Evolutionary conservation across 2,113 vertebrate genomes (phyloP), one percentile per base, ranked within the genome.

Genomic region (Turnix velox): DNA sequence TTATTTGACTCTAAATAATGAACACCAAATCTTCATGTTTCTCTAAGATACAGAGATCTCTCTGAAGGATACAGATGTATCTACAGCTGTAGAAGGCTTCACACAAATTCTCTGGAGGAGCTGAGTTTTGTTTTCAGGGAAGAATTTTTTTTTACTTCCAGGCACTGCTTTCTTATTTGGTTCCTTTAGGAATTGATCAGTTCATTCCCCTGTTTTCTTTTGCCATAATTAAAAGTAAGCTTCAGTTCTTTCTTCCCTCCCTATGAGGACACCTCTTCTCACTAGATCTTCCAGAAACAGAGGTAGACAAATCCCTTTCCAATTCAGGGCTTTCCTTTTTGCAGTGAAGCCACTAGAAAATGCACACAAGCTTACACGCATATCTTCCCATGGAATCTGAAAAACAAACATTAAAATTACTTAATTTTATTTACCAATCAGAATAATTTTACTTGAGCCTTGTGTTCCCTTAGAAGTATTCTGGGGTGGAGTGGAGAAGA

Each of bases 181-280:
- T 58, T 84, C 90, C 82, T 89, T 49, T 49, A 93, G 74, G 87
- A 95, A 87, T 91, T 94, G 35, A 84, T 27, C 57, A 71, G 19
- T 54, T 35, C 42, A 93, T 62, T 71, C 59, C 85, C 52, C 65
- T 91, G 48, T 75, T 93, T 91, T 93, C 69, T 78, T 93, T 82
- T 68, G 54, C n/a, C 46, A 43, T 92, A 93, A 92, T 87, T 96
- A 85, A 94, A 93, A 87, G 37, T 31, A 93, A 95, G 88, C 72
- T 80, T 78, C 51, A 78, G 7, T 81, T 94, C 65, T 78, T 28
- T 14, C 59, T 65, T 80, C 12, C 33, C 52, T 82, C 55, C 57
- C 43, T 90, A 3, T 31, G 37, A 90, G 65, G 61, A 49, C 39
- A 57, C 12, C 19, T 82, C 33, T 62, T 93, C 76, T 84, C 66